Base-by-base conservation (phyloP, 2,888 invertebrate genomes). In the Steromphala cineraria region DNA sequence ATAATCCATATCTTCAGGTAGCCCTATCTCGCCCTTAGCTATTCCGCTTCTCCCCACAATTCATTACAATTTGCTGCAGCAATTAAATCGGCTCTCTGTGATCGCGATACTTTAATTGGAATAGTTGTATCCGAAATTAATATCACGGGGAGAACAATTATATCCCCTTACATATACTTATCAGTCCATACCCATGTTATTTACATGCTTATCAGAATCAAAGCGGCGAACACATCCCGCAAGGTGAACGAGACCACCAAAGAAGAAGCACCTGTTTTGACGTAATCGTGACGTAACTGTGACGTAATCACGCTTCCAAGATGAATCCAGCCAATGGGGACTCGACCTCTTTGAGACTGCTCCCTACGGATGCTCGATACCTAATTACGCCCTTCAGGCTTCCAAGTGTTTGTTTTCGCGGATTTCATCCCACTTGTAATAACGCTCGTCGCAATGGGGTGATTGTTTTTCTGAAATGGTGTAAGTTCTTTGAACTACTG, bases 331-430 rank as follows among this genome's bases (percentile, higher is more conserved):
- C 62, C 62, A 62, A 62, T 62, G 62, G 62, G 62, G 62, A 28
- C 28, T 62, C 28, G 36, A 71, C 13, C 36, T 19, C 31, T 71
- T 67, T 71, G 71, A 67, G 24, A 3, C 1, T 15, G 71, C 28
- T 40, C 71, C 71, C 36, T 17, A 71, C 28, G 71, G 71, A 36
- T 36, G 3, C n/a, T 36, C 31, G 2, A 19, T 17, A 31, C 71
- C 40, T 71, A 71, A 71, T 71, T 71, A 36, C 36, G 71, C 71
- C 71, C 71, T 71, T 40, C 36, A 36, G 31, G 31, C 15, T 46
- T 31, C 71, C 19, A 62, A 19, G 31, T 71, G 71, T 71, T 71
- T 71, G 71, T 71, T 71, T 71, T 71, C 71, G 17, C 40, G 36
- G 36, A 36, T 71, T 71, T 40, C 71, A 19, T 36, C 31, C 13